A percentile compares a stretch with the other conserved stretches of the same genome.
phyloP scores from a whole-genome alignment of 2,797 vertebrate genomes.

The Pogoniulus pusillus region DNA sequence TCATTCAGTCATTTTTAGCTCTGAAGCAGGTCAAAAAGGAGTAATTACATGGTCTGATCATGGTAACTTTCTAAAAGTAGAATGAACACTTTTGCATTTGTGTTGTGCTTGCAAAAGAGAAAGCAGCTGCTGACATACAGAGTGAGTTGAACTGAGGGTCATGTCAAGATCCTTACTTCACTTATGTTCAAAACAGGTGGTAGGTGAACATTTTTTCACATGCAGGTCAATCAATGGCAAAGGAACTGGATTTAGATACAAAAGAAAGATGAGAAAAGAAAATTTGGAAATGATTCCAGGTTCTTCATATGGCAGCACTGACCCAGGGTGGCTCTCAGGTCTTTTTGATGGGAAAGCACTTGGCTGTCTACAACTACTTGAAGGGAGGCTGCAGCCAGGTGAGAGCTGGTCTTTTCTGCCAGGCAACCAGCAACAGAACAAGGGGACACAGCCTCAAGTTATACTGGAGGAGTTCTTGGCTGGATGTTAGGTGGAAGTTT shows the following conservation, averaged over 20 bases:
- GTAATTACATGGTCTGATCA: not conserved
- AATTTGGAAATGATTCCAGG: not conserved
- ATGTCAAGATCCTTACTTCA: not conserved
- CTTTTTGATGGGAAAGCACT: no score
- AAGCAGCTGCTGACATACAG: not conserved
- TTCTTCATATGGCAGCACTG: not conserved
- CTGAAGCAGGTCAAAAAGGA: not conserved
- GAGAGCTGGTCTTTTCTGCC: no score
- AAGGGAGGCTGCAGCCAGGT: no score
- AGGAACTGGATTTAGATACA: not conserved
- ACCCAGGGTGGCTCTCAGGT: no score
- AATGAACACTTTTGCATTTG: not conserved
- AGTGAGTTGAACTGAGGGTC: fast-evolving
- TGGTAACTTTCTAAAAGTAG: not conserved
- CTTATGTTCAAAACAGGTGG: not conserved
- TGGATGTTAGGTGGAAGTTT: no score
- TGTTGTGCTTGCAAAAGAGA: not conserved
- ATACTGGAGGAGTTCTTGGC: no score
- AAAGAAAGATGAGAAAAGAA: not conserved
- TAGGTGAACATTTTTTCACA: not conserved
- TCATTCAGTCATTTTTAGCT: not conserved
- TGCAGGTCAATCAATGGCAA: not conserved
- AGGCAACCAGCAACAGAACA: no score
- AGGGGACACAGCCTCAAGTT: no score
- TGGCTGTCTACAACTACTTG: no score